Conservation (phyloP, 2,888 invertebrate species). For the Dione vanillae region DNA sequence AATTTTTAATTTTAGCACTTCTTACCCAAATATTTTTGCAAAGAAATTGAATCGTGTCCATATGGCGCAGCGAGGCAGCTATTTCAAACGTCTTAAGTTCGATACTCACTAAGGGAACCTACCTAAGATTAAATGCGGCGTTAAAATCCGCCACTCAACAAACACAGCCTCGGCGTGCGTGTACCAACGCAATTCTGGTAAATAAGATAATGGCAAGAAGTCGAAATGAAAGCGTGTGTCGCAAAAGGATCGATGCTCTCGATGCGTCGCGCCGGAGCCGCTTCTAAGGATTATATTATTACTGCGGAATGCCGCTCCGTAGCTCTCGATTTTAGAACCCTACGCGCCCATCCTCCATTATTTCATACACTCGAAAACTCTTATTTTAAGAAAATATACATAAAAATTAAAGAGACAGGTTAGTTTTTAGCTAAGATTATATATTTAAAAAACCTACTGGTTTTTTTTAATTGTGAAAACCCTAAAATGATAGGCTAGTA, state of each 20-base stretch:
- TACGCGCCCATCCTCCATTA: constrained; percentile 55
- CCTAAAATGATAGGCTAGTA: constrained; percentile 61
- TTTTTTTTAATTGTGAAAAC: constrained; percentile 49
- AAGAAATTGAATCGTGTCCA: too few species aligned
- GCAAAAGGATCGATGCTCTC: constrained; percentile 63
- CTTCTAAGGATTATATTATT: constrained; percentile 76
- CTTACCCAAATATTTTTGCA: too few species aligned
- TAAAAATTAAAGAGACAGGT: neutral
- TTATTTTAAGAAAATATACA: constrained; percentile 35
- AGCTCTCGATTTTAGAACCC: constrained; percentile 74
- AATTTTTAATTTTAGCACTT: too few species aligned
- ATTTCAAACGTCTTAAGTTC: too few species aligned
- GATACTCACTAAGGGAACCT: too few species aligned
- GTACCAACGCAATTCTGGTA: neutral
- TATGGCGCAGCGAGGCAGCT: too few species aligned
- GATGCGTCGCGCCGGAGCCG: constrained; percentile 55
- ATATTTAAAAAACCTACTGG: neutral
- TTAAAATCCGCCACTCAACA: too few species aligned
- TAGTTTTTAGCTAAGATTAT: neutral
- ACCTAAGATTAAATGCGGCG: too few species aligned
- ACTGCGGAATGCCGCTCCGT: constrained; percentile 75
- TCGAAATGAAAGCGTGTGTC: constrained; percentile 49
- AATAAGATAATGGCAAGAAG: constrained; percentile 22
- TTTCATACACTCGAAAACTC: constrained; percentile 62
- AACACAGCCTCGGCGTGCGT: too few species aligned